Evolutionary conservation across 2,888 invertebrate species (phyloP).

Genomic region (Dione juno): DNA sequence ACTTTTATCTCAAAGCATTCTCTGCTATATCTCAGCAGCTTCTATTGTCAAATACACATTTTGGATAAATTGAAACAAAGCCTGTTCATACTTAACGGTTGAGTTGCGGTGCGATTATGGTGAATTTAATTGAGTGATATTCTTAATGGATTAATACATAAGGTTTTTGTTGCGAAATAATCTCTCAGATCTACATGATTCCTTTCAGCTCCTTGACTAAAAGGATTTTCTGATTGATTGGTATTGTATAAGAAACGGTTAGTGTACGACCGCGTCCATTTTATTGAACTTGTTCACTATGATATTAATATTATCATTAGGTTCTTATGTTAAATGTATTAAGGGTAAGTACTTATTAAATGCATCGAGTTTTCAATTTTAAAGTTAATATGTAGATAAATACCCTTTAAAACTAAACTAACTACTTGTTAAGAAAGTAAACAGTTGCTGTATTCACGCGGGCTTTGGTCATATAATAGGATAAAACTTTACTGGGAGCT

Average conservation of each 20-base stretch:
- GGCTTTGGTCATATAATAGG: neutral
- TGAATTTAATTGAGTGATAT: neutral
- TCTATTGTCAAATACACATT: neutral
- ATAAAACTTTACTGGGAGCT: conserved; percentile 19
- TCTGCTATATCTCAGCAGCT: neutral
- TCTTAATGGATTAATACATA: conserved; percentile 1
- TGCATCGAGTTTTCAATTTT: neutral
- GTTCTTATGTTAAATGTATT: too few species aligned
- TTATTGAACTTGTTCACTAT: neutral
- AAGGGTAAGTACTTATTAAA: too few species aligned
- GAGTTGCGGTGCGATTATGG: conserved; percentile 7
- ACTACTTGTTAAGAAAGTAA: neutral
- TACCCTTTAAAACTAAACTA: neutral
- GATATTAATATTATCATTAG: too few species aligned
- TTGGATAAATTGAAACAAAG: conserved; percentile 13
- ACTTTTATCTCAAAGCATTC: neutral
- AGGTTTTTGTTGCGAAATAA: neutral
- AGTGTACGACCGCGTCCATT: neutral
- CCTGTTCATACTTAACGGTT: neutral
- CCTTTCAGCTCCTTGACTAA: neutral
- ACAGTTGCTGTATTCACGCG: neutral
- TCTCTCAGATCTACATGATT: neutral
- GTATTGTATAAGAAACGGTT: neutral
- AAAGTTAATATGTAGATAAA: neutral
- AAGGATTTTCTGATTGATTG: neutral